A percentile compares a stretch with the other conserved stretches of the same genome.
phyloP scores from a whole-genome alignment of 1,140 invertebrate genomes.

The Varroa destructor region DNA sequence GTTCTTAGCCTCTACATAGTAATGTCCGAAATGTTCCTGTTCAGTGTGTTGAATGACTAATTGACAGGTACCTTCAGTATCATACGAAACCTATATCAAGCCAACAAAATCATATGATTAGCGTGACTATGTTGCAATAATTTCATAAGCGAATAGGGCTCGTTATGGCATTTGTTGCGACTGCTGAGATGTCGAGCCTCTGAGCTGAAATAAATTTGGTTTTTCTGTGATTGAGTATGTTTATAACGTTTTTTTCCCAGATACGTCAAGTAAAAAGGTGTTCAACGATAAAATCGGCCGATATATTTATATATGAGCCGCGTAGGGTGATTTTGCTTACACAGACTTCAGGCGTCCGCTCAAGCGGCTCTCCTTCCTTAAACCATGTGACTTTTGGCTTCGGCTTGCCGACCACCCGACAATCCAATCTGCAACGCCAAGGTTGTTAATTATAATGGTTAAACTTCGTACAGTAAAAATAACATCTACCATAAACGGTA shows the following conservation, averaged over 20 bases:
- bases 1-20: conserved; percentile 70
- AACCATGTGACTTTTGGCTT: conserved; percentile 59
- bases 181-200: no score
- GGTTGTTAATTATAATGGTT: background rate
- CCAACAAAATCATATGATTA: background rate
- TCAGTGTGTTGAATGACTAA: conserved; percentile 68
- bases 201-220: no score
- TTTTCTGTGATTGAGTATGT: no score
- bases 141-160: no score
- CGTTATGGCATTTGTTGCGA: no score
- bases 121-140: no score
- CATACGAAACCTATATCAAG: conserved; percentile 66
- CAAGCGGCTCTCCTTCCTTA: conserved; percentile 58
- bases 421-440: conserved; percentile 53
- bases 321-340: background rate
- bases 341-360: conserved; percentile 47
- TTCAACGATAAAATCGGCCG: no score
- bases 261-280: no score
- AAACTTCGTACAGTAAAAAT: no score
- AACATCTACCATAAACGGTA: no score
- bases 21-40: conserved; percentile 70
- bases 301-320: background rate
- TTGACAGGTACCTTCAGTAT: conserved; percentile 61
- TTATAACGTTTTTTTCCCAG: background rate
- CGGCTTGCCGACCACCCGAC: conserved; percentile 65